phyloP scores from a whole-genome alignment of 1,140 invertebrate genomes.

The Drosophila kohkoa region DNA sequence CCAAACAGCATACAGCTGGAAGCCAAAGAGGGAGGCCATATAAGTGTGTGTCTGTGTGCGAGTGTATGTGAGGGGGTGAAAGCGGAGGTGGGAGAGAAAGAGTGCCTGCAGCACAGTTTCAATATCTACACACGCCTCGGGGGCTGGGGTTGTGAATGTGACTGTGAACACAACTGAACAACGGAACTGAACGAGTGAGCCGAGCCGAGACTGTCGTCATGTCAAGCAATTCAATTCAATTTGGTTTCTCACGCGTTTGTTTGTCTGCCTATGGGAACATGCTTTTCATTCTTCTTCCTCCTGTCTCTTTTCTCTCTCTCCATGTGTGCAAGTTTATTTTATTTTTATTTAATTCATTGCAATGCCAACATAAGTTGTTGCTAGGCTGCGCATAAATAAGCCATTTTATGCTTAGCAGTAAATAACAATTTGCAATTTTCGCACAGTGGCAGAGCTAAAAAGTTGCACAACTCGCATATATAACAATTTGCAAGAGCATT shows the following conservation, averaged over 20 bases:
- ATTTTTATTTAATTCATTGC: conserved; percentile 78
- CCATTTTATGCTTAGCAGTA: conserved; percentile 52
- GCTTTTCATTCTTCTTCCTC: neutral
- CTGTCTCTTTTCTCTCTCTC: neutral
- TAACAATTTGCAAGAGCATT: conserved; percentile 51
- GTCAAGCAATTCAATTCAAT: conserved; percentile 84
- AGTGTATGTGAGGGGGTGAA: neutral
- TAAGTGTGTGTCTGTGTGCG: neutral
- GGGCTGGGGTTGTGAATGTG: conserved; percentile 12
- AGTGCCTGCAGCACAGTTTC: conserved; percentile 62
- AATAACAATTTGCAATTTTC: conserved; percentile 61
- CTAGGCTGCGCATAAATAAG: conserved; percentile 46
- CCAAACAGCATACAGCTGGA: conserved; percentile 44
- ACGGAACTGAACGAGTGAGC: conserved; percentile 7
- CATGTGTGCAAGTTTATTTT: conserved; percentile 49
- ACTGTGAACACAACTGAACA: neutral
- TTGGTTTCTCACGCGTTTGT: conserved; percentile 82
- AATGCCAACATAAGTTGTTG: conserved; percentile 32
- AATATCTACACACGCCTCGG: conserved; percentile 39
- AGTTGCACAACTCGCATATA: conserved; percentile 44
- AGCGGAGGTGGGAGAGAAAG: neutral
- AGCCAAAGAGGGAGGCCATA: conserved; percentile 18
- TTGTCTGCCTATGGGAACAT: conserved; percentile 53
- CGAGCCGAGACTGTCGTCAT: conserved; percentile 65
- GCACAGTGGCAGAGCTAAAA: conserved; percentile 16